A percentile compares a stretch with the other conserved stretches of the same genome.
Conservation (phyloP, 53 echinoderm and acorn worm genomes). For the Arbacia lixula region DNA sequence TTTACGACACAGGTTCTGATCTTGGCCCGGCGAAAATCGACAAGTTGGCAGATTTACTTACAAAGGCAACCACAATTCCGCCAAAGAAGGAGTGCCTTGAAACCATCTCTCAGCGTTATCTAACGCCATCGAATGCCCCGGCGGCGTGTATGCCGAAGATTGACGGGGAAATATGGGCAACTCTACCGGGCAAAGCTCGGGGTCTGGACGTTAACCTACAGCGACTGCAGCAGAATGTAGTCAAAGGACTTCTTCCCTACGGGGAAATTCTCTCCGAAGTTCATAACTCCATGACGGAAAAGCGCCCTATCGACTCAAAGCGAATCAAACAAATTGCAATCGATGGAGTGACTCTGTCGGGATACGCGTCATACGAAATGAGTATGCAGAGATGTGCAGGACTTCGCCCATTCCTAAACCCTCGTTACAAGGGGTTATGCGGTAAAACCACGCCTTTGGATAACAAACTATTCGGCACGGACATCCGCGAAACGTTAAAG, state of each 20-base stretch:
- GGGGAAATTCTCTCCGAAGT: too few species aligned
- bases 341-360: too few species aligned
- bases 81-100: conserved; percentile 8
- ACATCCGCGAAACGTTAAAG: conserved; percentile 1
- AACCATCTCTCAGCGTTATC: background rate
- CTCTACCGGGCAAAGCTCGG: background rate
- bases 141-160: background rate
- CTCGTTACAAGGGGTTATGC: too few species aligned
- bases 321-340: too few species aligned
- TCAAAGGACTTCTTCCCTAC: too few species aligned
- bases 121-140: background rate
- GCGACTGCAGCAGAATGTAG: too few species aligned
- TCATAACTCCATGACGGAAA: too few species aligned
- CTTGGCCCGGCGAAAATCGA: conserved; percentile 3
- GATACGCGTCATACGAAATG: too few species aligned
- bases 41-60: background rate
- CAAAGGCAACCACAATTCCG: background rate
- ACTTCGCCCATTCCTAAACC: too few species aligned
- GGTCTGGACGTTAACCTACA: too few species aligned
- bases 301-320: too few species aligned
- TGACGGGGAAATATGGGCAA: background rate
- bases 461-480: conserved; percentile 11
- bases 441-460: conserved; percentile 5
- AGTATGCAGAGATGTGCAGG: too few species aligned
- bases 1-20: background rate